Conservation (phyloP, 2,113 vertebrate genomes). For the Cnemophilus loriae region DNA sequence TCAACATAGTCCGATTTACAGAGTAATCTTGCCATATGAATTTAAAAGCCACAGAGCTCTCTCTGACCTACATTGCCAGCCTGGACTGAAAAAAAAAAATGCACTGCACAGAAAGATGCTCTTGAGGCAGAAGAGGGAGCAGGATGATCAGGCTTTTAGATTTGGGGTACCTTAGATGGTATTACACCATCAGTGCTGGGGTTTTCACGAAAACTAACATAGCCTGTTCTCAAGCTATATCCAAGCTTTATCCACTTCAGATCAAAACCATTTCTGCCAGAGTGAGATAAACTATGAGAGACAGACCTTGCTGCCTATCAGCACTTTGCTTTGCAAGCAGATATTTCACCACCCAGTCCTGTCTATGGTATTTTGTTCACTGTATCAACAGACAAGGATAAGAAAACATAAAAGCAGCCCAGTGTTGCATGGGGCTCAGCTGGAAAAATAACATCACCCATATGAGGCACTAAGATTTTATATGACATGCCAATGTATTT, state of each 20-base stretch:
- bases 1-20: slow-evolving; percentile 27
- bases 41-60: slow-evolving; percentile 22
- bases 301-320: neutral
- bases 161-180: neutral
- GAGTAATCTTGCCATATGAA: slow-evolving; percentile 26
- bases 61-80: slow-evolving; percentile 11
- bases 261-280: neutral
- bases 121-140: neutral
- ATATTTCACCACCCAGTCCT: neutral
- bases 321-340: neutral
- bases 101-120: neutral
- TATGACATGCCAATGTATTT: neutral
- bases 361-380: neutral
- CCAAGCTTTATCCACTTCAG: neutral
- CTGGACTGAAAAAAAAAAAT: neutral
- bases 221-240: neutral
- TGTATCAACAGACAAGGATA: neutral
- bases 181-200: neutral
- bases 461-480: neutral
- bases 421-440: neutral
- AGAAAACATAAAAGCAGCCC: neutral
- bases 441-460: neutral
- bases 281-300: neutral
- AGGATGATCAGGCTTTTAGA: neutral
- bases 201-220: neutral